phyloP scores from a whole-genome alignment of 2,113 vertebrate species.

The Sceloporus undulatus region DNA sequence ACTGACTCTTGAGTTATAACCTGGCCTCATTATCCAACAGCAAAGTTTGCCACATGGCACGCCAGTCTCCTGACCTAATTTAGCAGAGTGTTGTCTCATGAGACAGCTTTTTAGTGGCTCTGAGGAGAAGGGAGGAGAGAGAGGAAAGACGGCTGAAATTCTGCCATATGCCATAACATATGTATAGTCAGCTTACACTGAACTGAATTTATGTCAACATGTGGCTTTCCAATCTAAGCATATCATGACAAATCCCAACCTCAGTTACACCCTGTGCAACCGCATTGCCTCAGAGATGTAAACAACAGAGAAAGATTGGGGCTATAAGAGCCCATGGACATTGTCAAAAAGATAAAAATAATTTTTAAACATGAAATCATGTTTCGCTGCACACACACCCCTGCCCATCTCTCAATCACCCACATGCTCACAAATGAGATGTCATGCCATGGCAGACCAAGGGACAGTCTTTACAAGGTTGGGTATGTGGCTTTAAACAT shows the following conservation, averaged over 20 bases:
- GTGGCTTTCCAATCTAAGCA: conserved; percentile 62
- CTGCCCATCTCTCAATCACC: not conserved
- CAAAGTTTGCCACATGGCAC: conserved; percentile 37
- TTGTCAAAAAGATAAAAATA: not conserved
- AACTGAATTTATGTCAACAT: conserved; percentile 73
- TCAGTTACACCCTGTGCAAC: not conserved
- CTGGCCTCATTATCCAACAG: conserved; percentile 34
- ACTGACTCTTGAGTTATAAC: conserved; percentile 40
- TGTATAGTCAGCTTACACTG: conserved; percentile 70
- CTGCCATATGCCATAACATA: conserved; percentile 78
- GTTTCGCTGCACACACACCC: not conserved
- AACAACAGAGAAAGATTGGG: not conserved
- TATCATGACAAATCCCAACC: conserved; percentile 34
- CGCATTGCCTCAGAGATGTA: conserved; percentile 43
- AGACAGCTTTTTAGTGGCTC: conserved; percentile 62
- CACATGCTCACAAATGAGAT: not conserved
- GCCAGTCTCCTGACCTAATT: conserved; percentile 68
- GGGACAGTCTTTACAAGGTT: not conserved
- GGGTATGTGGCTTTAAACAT: not conserved
- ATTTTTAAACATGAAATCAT: conserved; percentile 24
- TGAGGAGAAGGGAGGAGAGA: conserved; percentile 58
- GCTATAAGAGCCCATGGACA: not conserved
- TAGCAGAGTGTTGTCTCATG: conserved; percentile 59
- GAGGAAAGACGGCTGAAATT: conserved; percentile 66
- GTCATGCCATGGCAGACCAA: not conserved